A percentile compares a stretch with the other conserved stretches of the same genome.
These are phyloP conservation scores for Campaea margaritaria DNA, from an alignment of 2,888 invertebrate genomes.

Conservation along the genomic window DNA sequence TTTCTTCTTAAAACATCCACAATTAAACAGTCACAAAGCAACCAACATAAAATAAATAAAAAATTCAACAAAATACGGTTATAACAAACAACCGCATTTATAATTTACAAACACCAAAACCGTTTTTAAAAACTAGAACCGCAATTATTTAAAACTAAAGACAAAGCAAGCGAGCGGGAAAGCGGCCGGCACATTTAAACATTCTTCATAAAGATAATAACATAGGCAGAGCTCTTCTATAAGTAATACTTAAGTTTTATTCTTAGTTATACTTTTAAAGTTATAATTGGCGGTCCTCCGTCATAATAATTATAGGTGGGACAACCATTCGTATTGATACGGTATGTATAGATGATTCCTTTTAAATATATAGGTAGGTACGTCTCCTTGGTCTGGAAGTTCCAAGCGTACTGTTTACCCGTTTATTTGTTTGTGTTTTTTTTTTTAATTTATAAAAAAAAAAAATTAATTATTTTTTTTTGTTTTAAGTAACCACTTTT, in stretches of 20 bases:
- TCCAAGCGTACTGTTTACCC: not conserved
- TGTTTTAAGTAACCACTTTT: too few relatives aligned
- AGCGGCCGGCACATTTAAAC: constrained; percentile 57
- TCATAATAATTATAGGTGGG: constrained; percentile 62
- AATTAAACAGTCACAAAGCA: too few relatives aligned
- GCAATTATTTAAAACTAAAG: constrained; percentile 46
- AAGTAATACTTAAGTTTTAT: constrained; percentile 60
- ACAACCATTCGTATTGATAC: constrained; percentile 52
- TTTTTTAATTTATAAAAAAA: not conserved
- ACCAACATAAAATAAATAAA: not conserved
- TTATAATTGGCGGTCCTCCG: constrained; percentile 63
- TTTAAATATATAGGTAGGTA: constrained; percentile 5
- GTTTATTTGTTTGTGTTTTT: not conserved
- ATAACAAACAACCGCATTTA: not conserved
- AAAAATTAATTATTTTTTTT: too few relatives aligned
- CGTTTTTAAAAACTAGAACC: constrained; percentile 41
- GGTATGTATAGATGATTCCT: not conserved
- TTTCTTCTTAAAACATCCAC: too few relatives aligned
- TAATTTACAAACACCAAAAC: constrained; percentile 12
- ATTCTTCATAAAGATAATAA: constrained; percentile 66
- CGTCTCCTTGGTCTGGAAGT: not conserved
- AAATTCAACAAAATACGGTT: constrained; percentile 1
- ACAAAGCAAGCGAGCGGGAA: constrained; percentile 47
- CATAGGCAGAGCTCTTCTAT: constrained; percentile 50
- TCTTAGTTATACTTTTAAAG: constrained; percentile 38